Percentiles rank a stretch among this genome's conserved stretches.
Conservation (phyloP, 2,113 vertebrate genomes). For the Mustelus asterias region DNA sequence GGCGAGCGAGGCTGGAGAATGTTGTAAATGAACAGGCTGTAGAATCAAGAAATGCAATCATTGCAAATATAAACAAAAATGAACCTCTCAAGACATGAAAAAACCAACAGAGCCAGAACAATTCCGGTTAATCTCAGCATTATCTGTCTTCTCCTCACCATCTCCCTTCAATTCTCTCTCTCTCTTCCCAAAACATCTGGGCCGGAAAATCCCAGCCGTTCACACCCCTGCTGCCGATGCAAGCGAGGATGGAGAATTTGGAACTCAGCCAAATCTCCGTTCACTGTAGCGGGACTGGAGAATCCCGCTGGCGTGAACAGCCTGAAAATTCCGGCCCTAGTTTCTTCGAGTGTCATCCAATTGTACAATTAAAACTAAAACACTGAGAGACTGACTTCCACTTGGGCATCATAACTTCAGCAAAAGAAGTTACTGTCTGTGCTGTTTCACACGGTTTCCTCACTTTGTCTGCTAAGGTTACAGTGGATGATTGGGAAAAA, state of each 20-base stretch:
- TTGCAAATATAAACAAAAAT: not conserved
- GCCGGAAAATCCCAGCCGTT: too few species aligned
- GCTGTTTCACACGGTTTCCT: not conserved
- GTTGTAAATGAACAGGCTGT: not conserved
- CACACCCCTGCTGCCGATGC: too few species aligned
- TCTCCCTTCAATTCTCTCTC: not conserved
- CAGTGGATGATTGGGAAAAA: not conserved
- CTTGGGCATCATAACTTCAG: not conserved
- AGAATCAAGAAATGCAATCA: not conserved
- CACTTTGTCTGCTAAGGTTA: not conserved
- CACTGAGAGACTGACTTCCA: not conserved
- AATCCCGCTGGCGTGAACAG: too few species aligned
- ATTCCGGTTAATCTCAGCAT: not conserved
- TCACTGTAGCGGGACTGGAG: too few species aligned
- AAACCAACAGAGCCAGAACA: not conserved
- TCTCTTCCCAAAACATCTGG: not conserved
- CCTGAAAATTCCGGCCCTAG: too few species aligned
- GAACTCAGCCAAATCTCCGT: too few species aligned
- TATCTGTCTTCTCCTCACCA: not conserved
- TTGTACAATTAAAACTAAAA: not conserved
- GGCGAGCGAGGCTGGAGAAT: too few species aligned
- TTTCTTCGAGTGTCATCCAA: not conserved
- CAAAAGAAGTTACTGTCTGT: not conserved
- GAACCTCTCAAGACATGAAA: not conserved
- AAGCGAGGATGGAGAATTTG: too few species aligned